Base-by-base conservation (phyloP, 1,140 invertebrate genomes). In the Drosophila busckii region DNA sequence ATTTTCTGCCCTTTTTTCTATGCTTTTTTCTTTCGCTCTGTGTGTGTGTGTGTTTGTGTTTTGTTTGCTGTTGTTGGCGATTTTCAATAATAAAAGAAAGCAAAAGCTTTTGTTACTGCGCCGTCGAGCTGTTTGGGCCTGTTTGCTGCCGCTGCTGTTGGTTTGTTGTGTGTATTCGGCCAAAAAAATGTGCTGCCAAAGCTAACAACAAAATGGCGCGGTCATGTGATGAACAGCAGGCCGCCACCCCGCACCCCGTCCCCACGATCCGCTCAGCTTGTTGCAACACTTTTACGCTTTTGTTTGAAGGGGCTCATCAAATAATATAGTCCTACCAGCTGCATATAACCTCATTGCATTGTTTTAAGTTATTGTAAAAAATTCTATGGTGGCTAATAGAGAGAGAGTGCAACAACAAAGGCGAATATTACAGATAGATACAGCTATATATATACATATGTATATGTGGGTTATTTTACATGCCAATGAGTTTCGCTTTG, bases 181-280 rank as follows among this genome's bases (percentile, higher is more conserved):
- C 22, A 59, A 60, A 70, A 68, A 70, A 65, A 40, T 16, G 28
- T 65, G 35, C 35, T 44, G 65, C 41, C 32, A 61, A 46, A 65
- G 61, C 55, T 76, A 70, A 75, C 70, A 76, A 66, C 54, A 62
- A 76, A 76, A 76, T 76, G 70, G 70, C 70, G 70, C 67, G 70
- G 53, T 52, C 41, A 45, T 40, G 49, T 53, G 26, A 22, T 29
- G 65, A 44, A 40, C 48, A 66, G 41, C 64, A 44, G 59, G 38
- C 22, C 44, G 26, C n/a, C 15, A 15, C 16, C 13, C 15, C 22
- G 12, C 9, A 20, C 20, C 13, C 22, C 3, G n/a, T 13, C 28
- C 3, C 4, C 13, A 6, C 20, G 20, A n/a, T 48, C 4, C 38
- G 23, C 41, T 12, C 40, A 19, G 16, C 15, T 26, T 29, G 29